Base-by-base conservation (phyloP, 2,113 vertebrate species). In the Perognathus longimembris region DNA sequence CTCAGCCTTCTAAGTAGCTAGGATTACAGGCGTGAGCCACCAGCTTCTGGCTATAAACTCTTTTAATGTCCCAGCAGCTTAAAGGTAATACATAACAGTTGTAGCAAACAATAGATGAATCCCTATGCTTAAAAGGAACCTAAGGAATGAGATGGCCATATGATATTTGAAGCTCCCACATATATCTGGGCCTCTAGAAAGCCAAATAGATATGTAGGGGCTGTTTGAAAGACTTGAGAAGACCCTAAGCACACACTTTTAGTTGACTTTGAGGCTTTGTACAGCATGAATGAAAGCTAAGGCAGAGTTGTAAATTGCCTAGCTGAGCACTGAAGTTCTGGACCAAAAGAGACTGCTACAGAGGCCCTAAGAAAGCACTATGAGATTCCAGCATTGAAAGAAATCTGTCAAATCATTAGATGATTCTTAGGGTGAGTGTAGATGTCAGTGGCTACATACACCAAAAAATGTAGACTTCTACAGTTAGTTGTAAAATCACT, bases 221-320 rank as follows among this genome's bases (percentile, higher is more conserved):
- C 79, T 84, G 6, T 84, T 18, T 67, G 70, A 18, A 76, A 94
- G 69, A 85, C 67, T 36, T 57, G 30, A 85, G 74, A 90, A 80
- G 24, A 40, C 18, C 45, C 59, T 36, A 75, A 57, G 87, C 26
- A 85, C 20, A 32, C 88, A 74, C 38, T 34, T 59, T 34, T 73
- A 66, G 32, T 64, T 85, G 32, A 93, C 14, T 63, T 21, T 85
- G 32, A 90, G 75, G 32, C 24, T 57, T 32, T 80, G 36, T 21
- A 94, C 6, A 86, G 38, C 32, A 87, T n/a, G 34, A 84, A 22
- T 77, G 54, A 77, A 92, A 64, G 22, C 45, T 89, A 84, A 82
- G 28, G 17, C 54, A 85, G 74, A 85, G 75, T 63, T 89, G n/a
- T 85, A 45, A 45, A 45, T 45, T 45, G 57, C 21, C 74, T 88